These are phyloP conservation scores for Antrozous pallidus DNA, from an alignment of 2,797 vertebrate genomes.

Conservation along the genomic window DNA sequence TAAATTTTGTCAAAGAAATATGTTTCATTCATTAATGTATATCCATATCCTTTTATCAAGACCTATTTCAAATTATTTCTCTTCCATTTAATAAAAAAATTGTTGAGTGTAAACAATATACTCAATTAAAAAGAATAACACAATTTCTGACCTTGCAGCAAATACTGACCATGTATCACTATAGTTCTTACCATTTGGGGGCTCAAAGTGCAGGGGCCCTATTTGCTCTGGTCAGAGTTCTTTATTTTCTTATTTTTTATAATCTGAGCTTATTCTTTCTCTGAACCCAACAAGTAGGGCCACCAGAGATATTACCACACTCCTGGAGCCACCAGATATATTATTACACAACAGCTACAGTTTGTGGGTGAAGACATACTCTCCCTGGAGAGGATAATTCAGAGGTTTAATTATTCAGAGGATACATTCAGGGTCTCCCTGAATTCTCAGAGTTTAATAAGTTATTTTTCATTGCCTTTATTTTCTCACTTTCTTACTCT, in stretches of 20 bases:
- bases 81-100: background rate
- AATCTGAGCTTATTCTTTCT: background rate
- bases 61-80: background rate
- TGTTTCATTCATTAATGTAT: background rate
- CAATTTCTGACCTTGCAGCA: background rate
- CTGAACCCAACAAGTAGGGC: background rate
- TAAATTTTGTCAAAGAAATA: background rate
- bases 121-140: background rate
- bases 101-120: background rate
- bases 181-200: background rate
- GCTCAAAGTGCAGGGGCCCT: accelerated
- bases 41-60: background rate
- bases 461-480: background rate
- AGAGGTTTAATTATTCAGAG: background rate
- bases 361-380: accelerated
- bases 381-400: background rate
- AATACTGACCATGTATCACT: background rate
- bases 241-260: background rate
- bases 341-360: background rate
- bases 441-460: background rate
- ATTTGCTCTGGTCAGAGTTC: accelerated
- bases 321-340: background rate
- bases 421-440: no score
- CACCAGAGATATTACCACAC: background rate
- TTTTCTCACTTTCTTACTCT: background rate